A percentile compares a stretch with the other conserved stretches of the same genome.
Evolutionary conservation across 2,888 invertebrate genomes (phyloP).

Genomic region (Onthophagus sagittarius): DNA sequence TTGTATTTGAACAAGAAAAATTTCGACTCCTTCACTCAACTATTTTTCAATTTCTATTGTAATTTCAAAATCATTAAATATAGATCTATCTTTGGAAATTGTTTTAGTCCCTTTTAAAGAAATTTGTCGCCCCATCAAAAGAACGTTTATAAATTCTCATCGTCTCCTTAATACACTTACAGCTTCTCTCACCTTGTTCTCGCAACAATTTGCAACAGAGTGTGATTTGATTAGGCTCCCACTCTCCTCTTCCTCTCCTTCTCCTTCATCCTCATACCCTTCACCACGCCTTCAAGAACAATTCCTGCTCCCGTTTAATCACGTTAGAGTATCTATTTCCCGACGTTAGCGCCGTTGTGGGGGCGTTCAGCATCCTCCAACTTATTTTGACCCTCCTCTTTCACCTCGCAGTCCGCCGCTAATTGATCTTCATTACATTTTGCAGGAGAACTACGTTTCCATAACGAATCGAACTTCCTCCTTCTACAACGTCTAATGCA

Average conservation of each 20-base stretch:
- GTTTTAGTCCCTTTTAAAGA: not conserved
- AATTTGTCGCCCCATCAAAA: not conserved
- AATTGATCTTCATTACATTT: not conserved
- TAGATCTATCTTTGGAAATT: not conserved
- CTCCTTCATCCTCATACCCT: not conserved
- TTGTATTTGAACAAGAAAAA: not conserved
- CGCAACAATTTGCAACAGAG: slow-evolving; percentile 39
- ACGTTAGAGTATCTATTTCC: slow-evolving; percentile 9
- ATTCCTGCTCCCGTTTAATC: slow-evolving; percentile 6
- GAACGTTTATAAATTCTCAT: not conserved
- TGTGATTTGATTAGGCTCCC: slow-evolving; percentile 40
- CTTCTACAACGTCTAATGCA: not conserved
- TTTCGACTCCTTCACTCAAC: not conserved
- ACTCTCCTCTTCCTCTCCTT: slow-evolving; percentile 16
- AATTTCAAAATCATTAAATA: too few species aligned
- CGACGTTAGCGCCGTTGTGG: not conserved
- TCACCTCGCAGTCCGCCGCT: not conserved
- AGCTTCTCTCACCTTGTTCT: slow-evolving; percentile 34
- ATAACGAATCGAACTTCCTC: not conserved
- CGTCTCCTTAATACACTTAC: slow-evolving; percentile 31
- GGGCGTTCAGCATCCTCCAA: not conserved
- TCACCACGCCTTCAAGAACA: not conserved
- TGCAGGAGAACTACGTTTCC: not conserved
- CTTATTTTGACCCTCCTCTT: not conserved
- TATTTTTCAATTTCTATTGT: not conserved